Evolutionary conservation across 2,888 invertebrate species (phyloP), one percentile per base, ranked within the genome.

Genomic region (Lycia hirtaria): DNA sequence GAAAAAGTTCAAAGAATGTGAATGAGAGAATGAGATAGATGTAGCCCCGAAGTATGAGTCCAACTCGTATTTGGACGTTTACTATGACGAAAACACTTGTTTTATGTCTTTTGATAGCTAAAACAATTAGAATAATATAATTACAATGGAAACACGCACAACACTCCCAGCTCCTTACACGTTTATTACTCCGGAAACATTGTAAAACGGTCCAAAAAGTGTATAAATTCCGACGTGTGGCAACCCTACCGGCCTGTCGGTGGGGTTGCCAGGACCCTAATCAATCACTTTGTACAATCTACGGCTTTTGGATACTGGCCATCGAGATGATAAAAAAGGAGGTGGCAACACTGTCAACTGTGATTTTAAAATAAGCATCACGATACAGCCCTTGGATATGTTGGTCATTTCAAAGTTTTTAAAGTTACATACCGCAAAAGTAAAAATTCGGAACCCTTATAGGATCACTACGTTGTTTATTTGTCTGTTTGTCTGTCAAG

Each of bases 211-310:
- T 19, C 55, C 43, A 49, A 55, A 47, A 47, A 38, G 26, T 54
- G 28, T 32, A 56, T 50, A 51, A 40, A 56, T 50, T 32, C 44
- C 44, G 32, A 45, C 45, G 50, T 44, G 38, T 51, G 51, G 45
- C 28, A 51, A 24, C 50, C 44, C 56, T 50, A 40, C 43, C 26
- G 7, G 10, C 10, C 35, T 12, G 20, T 15, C 38, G 35, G 43
- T n/a, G 14, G 54, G 48, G 55, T 35, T 43, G 30, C 22, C 14
- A 22, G 4, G 37, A 56, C 56, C 56, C 56, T 37, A 15, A 56
- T 56, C 56, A 56, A 56, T 49, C 56, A 56, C 56, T 33, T 24
- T 12, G 19, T 37, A 49, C 37, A 56, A n/a, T n/a, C n/a, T n/a
- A n/a, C n/a, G 37, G 43, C 43, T 49, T 54, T 54, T 37, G 44